phyloP scores from a whole-genome alignment of 2,113 vertebrate genomes.

The Suricata suricatta region DNA sequence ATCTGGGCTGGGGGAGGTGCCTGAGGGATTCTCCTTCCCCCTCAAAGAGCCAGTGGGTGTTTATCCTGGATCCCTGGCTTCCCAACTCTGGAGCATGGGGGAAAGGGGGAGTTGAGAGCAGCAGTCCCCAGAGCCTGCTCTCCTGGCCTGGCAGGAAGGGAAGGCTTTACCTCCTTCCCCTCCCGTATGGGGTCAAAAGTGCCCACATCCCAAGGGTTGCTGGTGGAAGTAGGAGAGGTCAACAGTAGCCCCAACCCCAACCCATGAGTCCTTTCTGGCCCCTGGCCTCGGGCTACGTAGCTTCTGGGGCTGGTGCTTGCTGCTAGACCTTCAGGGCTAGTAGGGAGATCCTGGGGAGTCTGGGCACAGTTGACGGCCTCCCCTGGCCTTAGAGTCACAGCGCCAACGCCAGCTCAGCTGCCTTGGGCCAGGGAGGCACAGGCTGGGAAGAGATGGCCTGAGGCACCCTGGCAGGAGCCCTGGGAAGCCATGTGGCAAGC shows the following conservation, averaged over 20 bases:
- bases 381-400: background rate
- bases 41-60: background rate
- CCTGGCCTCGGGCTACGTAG: rapidly evolving
- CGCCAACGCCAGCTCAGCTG: background rate
- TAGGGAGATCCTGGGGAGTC: background rate
- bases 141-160: background rate
- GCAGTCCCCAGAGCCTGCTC: background rate
- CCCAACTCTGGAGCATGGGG: background rate
- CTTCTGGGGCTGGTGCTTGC: background rate
- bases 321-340: background rate
- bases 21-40: background rate
- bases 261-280: background rate
- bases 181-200: background rate
- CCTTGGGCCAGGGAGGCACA: background rate
- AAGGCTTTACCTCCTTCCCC: background rate
- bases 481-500: background rate
- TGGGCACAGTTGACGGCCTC: background rate
- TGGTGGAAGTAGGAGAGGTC: background rate
- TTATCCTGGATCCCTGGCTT: background rate
- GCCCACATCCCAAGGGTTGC: background rate
- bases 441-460: background rate
- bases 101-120: background rate
- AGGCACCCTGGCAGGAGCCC: background rate
- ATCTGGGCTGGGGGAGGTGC: background rate
- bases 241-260: rapidly evolving